Percentiles rank a stretch among this genome's conserved stretches.
phyloP scores from a whole-genome alignment of 2,888 invertebrate genomes.

The Aradus depressus region DNA sequence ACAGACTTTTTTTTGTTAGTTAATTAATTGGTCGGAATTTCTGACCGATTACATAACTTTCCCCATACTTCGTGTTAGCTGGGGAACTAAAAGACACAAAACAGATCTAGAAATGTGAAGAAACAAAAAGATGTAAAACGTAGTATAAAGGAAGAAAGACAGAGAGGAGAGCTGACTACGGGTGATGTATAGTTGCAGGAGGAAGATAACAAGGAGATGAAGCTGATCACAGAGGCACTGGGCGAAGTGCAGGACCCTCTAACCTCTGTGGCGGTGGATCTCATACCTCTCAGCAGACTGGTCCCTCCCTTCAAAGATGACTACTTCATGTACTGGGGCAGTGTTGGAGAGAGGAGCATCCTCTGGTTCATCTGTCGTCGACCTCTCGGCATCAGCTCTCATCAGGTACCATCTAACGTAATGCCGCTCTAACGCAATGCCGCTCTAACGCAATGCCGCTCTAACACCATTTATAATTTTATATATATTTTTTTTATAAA shows the following conservation, averaged over 20 bases:
- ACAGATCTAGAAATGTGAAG: too few relatives aligned
- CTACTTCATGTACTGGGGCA: constrained; percentile 54
- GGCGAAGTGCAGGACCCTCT: constrained; percentile 42
- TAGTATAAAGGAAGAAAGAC: too few relatives aligned
- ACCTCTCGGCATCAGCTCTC: constrained; percentile 45
- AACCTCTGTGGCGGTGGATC: constrained; percentile 42
- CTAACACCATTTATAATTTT: too few relatives aligned
- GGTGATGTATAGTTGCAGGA: constrained; percentile 10
- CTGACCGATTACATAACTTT: too few relatives aligned
- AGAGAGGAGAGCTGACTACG: too few relatives aligned
- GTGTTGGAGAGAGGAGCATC: constrained; percentile 35
- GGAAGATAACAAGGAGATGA: constrained; percentile 29
- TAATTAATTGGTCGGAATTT: too few relatives aligned
- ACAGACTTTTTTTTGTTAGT: too few relatives aligned
- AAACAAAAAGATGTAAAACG: too few relatives aligned
- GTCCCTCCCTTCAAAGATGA: constrained; percentile 48
- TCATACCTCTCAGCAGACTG: constrained; percentile 42
- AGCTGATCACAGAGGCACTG: constrained; percentile 42
- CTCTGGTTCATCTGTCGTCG: constrained; percentile 52
- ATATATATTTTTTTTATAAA: background rate
- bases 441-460: too few relatives aligned
- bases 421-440: too few relatives aligned
- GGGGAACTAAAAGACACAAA: too few relatives aligned
- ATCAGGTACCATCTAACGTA: constrained; percentile 48
- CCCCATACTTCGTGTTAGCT: too few relatives aligned